These are phyloP conservation scores for Vanessa atalanta DNA, from an alignment of 1,140 invertebrate genomes.

Conservation along the genomic window DNA sequence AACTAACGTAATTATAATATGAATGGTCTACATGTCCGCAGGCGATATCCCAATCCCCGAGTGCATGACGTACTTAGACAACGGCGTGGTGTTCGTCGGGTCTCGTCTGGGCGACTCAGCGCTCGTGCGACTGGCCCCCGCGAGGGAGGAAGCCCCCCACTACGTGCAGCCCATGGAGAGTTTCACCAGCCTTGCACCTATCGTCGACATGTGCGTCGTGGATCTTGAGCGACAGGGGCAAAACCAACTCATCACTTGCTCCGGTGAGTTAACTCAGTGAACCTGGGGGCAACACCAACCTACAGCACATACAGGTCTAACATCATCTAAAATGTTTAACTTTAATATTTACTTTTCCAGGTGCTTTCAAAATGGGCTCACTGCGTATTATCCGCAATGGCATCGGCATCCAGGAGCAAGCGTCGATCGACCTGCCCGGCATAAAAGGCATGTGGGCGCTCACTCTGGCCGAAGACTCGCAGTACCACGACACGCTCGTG, in stretches of 20 bases:
- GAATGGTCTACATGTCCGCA: conserved; percentile 36
- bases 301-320: not conserved
- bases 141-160: conserved; percentile 91
- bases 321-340: not conserved
- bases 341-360: conserved; percentile 59
- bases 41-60: conserved; percentile 98
- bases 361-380: conserved; percentile 98
- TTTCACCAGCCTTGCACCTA: conserved; percentile 98
- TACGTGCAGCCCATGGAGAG: conserved; percentile 97
- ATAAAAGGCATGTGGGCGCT: conserved; percentile 99
- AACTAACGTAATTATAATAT: too few relatives aligned
- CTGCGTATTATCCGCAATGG: conserved; percentile 98
- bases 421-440: conserved; percentile 96
- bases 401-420: conserved; percentile 98
- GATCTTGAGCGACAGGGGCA: conserved; percentile 98
- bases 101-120: conserved; percentile 98
- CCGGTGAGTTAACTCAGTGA: conserved; percentile 81
- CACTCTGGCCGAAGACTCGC: conserved; percentile 84
- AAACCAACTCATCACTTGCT: conserved; percentile 98
- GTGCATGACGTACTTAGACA: conserved; percentile 99
- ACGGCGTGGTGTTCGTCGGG: conserved; percentile 98
- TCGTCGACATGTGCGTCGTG: conserved; percentile 98
- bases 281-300: too few relatives aligned
- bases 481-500: conserved; percentile 92
- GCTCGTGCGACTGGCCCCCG: conserved; percentile 93